Evolutionary conservation across 2,797 vertebrate genomes (phyloP).

Genomic region (Microtus californicus): DNA sequence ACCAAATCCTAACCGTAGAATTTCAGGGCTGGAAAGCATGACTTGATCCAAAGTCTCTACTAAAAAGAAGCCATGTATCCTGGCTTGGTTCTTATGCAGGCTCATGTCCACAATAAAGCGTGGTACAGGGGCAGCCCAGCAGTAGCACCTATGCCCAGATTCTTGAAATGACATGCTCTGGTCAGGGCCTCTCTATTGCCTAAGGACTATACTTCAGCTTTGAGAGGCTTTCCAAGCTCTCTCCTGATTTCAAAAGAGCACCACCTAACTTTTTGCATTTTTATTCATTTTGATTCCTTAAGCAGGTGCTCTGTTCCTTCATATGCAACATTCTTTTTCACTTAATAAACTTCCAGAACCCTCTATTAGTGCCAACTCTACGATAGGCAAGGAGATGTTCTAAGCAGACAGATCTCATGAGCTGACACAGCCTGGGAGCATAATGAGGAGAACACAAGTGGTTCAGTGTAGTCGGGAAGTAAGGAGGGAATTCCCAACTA

Average conservation of each 20-base stretch:
- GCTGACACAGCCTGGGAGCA: background rate
- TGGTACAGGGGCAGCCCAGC: background rate
- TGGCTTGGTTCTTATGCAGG: background rate
- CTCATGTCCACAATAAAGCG: background rate
- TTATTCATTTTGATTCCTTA: background rate
- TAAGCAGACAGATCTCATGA: background rate
- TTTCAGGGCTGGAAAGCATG: background rate
- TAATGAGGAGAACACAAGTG: background rate
- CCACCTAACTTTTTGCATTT: background rate
- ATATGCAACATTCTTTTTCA: background rate
- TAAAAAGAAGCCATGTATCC: background rate
- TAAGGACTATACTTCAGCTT: background rate
- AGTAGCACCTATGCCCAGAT: background rate
- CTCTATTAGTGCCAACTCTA: background rate
- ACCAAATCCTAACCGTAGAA: background rate
- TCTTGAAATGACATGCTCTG: background rate
- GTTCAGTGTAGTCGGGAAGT: background rate
- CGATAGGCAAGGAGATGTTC: background rate
- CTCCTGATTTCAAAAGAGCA: background rate
- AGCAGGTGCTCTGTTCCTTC: background rate
- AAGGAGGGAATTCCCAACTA: no score
- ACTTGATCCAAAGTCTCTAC: background rate
- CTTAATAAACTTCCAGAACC: background rate
- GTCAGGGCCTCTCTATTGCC: background rate
- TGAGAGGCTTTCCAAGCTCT: background rate